Evolutionary conservation across 2,888 invertebrate species (phyloP), one percentile per base, ranked within the genome.

Genomic region (Morinoia aosen): DNA sequence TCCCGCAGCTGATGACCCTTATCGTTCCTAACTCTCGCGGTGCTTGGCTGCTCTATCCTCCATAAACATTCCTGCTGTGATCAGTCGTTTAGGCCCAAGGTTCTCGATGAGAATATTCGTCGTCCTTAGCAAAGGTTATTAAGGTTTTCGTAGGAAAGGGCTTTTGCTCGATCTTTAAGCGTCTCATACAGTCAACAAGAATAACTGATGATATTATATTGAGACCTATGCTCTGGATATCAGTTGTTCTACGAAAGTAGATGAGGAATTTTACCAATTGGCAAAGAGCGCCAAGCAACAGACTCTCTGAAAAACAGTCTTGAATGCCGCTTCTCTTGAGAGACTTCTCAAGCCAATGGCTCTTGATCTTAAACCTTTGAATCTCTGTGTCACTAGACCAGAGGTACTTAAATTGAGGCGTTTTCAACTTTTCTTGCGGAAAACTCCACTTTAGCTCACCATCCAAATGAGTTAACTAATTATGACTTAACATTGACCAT

Each of bases 61-160:
- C 76, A 76, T 76, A 76, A 76, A 76, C 76, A 76, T 76, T 76
- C 76, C 76, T 76, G 76, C 33, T 76, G 76, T 76, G 76, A 76
- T 76, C 76, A 76, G 76, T 76, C 76, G 76, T 33, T 76, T 76
- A 76, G 25, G 25, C 76, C 33, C 76, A 76, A 10, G 76, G 2
- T 76, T 33, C 76, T 76, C 76, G 25, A 76, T 76, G 33, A 33
- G 76, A 33, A 76, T 76, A 76, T 76, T 33, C 19, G 76, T 76
- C 25, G 19, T 33, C 19, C 61, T 16, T 61, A 76, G 76, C 76
- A 25, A 8, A 33, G 25, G 33, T 76, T 76, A 19, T 16, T 76
- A 12, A 76, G 25, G 25, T 76, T 33, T 25, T 16, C 76, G 76
- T 8, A 25, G 25, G 76, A 7, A 33, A 76, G 25, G 3, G 19